These are phyloP conservation scores for Pseudomyrmex concolor DNA, from an alignment of 1,140 invertebrate genomes.

Conservation along the genomic window DNA sequence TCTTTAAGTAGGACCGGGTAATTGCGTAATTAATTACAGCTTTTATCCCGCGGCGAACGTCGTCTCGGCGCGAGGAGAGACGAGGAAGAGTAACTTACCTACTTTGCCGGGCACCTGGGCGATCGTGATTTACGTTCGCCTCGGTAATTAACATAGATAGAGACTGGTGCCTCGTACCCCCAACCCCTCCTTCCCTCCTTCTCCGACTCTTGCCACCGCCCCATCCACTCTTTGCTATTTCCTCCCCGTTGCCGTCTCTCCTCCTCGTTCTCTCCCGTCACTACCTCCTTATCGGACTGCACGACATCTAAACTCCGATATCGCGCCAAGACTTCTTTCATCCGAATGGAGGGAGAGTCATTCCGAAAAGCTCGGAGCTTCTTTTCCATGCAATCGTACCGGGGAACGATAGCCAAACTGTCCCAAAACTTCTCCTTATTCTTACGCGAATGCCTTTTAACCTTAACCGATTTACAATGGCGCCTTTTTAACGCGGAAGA, in stretches of 20 bases:
- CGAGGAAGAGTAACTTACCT: constrained; percentile 52
- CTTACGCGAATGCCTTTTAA: constrained; percentile 45
- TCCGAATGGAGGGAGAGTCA: constrained; percentile 33
- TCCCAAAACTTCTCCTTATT: constrained; percentile 48
- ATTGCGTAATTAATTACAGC: constrained; percentile 83
- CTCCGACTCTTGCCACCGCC: neutral
- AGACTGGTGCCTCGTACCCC: constrained; percentile 56
- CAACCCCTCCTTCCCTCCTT: neutral
- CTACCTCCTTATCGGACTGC: constrained; percentile 63
- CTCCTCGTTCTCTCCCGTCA: constrained; percentile 28
- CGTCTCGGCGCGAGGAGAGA: constrained; percentile 57
- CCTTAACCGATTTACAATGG: constrained; percentile 49
- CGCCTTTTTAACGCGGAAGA: neutral
- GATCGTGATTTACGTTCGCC: constrained; percentile 75
- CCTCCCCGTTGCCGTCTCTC: neutral
- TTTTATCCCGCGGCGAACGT: constrained; percentile 73
- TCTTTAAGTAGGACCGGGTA: constrained; percentile 77
- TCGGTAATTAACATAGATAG: constrained; percentile 78
- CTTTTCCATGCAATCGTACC: constrained; percentile 48
- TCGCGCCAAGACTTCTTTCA: constrained; percentile 55
- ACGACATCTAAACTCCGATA: constrained; percentile 62
- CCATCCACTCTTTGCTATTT: constrained; percentile 20
- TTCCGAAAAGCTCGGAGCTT: constrained; percentile 49
- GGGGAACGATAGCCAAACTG: constrained; percentile 45
- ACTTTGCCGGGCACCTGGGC: constrained; percentile 72